Evolutionary conservation across 2,113 vertebrate genomes (phyloP).

Genomic region (Thamnophis sirtalis): DNA sequence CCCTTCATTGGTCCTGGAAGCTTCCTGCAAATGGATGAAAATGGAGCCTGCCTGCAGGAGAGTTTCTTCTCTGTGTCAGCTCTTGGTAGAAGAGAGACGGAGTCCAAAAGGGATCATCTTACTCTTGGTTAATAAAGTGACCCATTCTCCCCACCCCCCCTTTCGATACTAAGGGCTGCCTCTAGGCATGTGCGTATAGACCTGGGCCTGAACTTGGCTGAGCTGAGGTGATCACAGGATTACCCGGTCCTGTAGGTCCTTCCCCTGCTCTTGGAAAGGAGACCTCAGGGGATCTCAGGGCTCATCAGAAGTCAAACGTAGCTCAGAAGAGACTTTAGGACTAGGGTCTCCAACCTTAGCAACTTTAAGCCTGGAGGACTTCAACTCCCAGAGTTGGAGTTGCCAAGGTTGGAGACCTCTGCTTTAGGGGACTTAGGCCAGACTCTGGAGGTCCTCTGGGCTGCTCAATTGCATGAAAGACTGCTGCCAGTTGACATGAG

Average conservation of each 20-base stretch:
- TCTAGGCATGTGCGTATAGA: accelerated
- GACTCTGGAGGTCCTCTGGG: not conserved
- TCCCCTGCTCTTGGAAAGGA: not conserved
- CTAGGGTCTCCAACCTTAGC: no score
- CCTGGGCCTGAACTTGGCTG: not conserved
- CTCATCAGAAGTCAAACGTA: not conserved
- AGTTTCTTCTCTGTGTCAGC: not conserved
- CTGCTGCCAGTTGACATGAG: not conserved
- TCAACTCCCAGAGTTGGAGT: no score
- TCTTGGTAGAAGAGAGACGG: not conserved
- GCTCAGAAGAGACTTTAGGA: not conserved
- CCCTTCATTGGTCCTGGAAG: not conserved
- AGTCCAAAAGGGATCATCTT: not conserved
- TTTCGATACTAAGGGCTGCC: not conserved
- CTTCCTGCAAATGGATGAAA: not conserved
- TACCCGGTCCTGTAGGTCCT: accelerated
- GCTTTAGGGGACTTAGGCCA: not conserved
- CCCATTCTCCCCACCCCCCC: not conserved
- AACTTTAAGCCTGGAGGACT: no score
- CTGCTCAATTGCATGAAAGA: not conserved
- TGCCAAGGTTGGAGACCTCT: no score
- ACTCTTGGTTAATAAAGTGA: not conserved
- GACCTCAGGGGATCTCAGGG: not conserved
- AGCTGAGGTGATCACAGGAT: not conserved
- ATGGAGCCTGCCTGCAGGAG: not conserved